phyloP scores from a whole-genome alignment of 2,888 invertebrate genomes.

The Gonocerus acuteangulatus region DNA sequence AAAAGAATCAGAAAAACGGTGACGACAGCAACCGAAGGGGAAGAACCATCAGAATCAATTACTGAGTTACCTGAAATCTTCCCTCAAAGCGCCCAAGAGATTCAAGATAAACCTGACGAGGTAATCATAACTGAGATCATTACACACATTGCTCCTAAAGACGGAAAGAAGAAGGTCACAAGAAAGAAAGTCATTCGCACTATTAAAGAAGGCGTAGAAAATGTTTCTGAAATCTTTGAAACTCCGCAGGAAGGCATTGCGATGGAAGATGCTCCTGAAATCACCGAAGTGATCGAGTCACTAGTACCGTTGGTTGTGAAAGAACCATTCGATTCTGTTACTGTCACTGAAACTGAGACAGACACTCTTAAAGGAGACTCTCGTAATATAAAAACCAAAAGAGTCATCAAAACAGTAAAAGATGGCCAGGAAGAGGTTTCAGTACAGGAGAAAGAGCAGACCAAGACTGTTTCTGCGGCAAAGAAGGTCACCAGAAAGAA shows the following conservation, averaged over 20 bases:
- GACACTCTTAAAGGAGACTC: conserved; percentile 31
- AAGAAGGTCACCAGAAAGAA: conserved; percentile 38
- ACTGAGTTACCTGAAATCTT: conserved; percentile 24
- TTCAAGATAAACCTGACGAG: conserved; percentile 47
- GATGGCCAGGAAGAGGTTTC: conserved; percentile 37
- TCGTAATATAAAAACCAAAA: conserved; percentile 31
- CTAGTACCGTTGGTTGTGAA: conserved; percentile 38
- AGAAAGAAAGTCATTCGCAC: conserved; percentile 42
- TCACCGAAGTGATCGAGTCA: conserved; percentile 41
- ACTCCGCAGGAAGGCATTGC: conserved; percentile 40
- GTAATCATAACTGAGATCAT: conserved; percentile 39
- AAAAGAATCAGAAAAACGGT: conserved; percentile 36
- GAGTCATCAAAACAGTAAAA: conserved; percentile 32
- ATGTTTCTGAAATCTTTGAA: conserved; percentile 31
- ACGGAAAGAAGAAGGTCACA: conserved; percentile 46
- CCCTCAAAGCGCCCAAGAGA: conserved; percentile 4
- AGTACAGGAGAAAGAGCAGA: conserved; percentile 35
- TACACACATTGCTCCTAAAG: conserved; percentile 39
- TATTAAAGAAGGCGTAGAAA: conserved; percentile 38
- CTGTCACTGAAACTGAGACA: conserved; percentile 41
- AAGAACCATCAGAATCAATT: conserved; percentile 8
- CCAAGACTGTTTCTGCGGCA: neutral
- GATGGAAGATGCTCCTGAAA: conserved; percentile 33
- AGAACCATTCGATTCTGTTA: conserved; percentile 45
- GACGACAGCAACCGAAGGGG: neutral